phyloP scores from a whole-genome alignment of 2,113 vertebrate genomes.

The Halichoerus grypus region DNA sequence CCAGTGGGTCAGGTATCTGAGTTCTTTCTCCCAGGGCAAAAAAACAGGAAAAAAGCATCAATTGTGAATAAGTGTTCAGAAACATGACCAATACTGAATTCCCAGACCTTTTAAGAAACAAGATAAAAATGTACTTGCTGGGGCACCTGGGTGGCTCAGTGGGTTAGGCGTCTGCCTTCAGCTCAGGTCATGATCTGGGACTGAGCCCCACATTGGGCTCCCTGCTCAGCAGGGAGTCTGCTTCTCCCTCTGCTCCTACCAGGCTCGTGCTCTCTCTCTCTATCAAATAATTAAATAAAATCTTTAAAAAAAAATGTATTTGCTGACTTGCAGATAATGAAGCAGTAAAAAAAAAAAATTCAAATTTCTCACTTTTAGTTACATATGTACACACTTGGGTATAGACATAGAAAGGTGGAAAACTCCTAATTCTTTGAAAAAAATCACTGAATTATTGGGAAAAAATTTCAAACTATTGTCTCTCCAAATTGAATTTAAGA shows the following conservation, averaged over 20 bases:
- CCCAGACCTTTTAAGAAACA: neutral
- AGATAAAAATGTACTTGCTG: neutral
- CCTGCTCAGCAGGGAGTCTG: no score
- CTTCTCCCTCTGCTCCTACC: no score
- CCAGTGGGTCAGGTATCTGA: neutral
- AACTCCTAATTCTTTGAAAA: conserved; percentile 42
- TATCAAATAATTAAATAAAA: neutral
- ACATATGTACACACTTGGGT: neutral
- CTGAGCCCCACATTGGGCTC: no score
- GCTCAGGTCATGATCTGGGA: no score
- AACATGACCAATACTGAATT: neutral
- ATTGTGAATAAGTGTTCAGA: neutral
- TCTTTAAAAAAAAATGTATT: neutral
- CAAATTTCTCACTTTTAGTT: neutral
- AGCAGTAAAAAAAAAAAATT: neutral
- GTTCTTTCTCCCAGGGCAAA: neutral
- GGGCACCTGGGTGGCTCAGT: no score
- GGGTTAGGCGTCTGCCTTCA: no score
- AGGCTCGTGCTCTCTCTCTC: no score
- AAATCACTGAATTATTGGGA: conserved; percentile 18
- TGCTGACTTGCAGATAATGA: neutral
- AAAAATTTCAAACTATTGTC: conserved; percentile 44
- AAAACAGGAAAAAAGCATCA: neutral
- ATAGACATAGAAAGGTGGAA: conserved; percentile 27
- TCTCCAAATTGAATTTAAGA: conserved; percentile 53